Evolutionary conservation across 1,140 invertebrate genomes (phyloP), one percentile per base, ranked within the genome.

Genomic region (Lucilia cuprina): DNA sequence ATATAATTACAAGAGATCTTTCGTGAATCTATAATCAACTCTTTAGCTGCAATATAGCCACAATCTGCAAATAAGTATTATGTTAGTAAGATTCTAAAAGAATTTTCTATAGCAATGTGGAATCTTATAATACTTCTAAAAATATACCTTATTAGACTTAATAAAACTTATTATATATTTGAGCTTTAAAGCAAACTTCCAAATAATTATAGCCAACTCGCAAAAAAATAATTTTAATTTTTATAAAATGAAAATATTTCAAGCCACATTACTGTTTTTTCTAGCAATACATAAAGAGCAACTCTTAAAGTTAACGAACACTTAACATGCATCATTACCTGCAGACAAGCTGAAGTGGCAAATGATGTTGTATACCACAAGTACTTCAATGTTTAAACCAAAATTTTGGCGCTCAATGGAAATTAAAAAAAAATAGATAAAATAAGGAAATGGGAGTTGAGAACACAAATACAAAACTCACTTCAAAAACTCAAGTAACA

Each of bases 251-350:
- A 70, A 70, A 70, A 70, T 3, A 70, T 70, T 19, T 3, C 25
- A 60, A 60, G 3, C 14, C 13, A 60, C 14, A 17, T n/a, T 17
- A n/a, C 25, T 30, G 25, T 60, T 60, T 60, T 60, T n/a, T 17
- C 13, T n/a, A n/a, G 55, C 14, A 60, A 60, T 4, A 60, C 13
- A 60, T 70, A 21, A 17, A 70, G n/a, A 21, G 25, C 9, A 70
- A 19, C 65, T 70, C 65, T 70, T 60, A 70, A 10, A 70, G 65
- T 70, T 70, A 70, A 70, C 65, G 65, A 80, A 19, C 77, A 80
- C 77, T 80, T 80, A 80, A 80, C 77, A 80, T 80, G 77, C 77
- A 80, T 80, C 77, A 80, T 80, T 80, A 80, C 77, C 47, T 80
- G 77, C 77, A 80, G 77, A 80, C 47, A 49, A 47, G 25, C 77